Evolutionary conservation across 2,888 invertebrate genomes (phyloP).

Genomic region (Epistrophe grossulariae): DNA sequence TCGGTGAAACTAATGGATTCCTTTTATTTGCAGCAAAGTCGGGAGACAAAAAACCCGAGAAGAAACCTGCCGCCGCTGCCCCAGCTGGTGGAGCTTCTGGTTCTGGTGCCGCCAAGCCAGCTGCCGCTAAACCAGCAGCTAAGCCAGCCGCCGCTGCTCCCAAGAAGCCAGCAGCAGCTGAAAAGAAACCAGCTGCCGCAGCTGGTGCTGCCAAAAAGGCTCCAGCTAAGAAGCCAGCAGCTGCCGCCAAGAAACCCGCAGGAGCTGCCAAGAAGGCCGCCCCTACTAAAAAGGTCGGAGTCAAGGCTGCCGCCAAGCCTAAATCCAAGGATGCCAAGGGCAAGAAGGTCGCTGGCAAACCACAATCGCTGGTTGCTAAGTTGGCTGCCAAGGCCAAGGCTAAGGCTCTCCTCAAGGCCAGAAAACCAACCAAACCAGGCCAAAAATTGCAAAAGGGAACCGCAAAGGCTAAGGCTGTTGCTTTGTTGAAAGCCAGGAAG

Average conservation of each 20-base stretch:
- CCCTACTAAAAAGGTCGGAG: conserved; percentile 81
- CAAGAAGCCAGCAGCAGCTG: conserved; percentile 78
- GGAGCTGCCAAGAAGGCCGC: conserved; percentile 81
- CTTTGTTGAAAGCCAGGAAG: conserved; percentile 91
- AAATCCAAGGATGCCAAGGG: conserved; percentile 82
- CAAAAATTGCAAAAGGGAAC: conserved; percentile 85
- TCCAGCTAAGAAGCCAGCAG: conserved; percentile 79
- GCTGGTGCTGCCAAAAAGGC: conserved; percentile 77
- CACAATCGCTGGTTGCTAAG: conserved; percentile 83
- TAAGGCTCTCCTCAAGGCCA: conserved; percentile 81
- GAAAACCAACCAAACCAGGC: conserved; percentile 81
- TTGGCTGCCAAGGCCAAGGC: conserved; percentile 83
- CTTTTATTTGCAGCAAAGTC: conserved; percentile 84
- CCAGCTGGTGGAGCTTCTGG: conserved; percentile 83
- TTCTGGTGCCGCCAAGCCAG: conserved; percentile 83
- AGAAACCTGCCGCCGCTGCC: conserved; percentile 83
- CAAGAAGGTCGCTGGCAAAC: conserved; percentile 81
- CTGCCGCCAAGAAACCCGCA: conserved; percentile 81
- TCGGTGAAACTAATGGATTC: conserved; percentile 4
- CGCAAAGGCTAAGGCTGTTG: conserved; percentile 85
- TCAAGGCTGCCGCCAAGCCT: conserved; percentile 79
- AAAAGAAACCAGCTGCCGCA: conserved; percentile 82
- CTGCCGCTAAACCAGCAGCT: conserved; percentile 78
- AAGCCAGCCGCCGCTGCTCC: conserved; percentile 78
- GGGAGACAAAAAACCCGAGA: conserved; percentile 86